Evolutionary conservation across 2,797 vertebrate species (phyloP).

Genomic region (Acrocephalus scirpaceus): DNA sequence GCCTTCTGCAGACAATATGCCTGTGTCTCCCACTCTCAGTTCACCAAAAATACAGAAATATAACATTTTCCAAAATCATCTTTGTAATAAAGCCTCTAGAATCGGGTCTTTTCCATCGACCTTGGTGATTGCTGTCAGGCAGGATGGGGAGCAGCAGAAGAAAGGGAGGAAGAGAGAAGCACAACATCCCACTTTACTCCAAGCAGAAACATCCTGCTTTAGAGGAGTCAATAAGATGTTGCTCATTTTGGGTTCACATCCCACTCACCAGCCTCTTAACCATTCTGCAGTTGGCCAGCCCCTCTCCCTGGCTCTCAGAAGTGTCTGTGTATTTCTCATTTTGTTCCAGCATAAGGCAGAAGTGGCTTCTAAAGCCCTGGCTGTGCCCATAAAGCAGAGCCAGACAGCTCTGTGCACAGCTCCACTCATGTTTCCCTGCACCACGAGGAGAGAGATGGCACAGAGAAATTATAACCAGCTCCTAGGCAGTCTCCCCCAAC

Average conservation of each 20-base stretch:
- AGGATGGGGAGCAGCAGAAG: neutral
- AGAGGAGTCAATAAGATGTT: neutral
- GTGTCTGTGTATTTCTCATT: neutral
- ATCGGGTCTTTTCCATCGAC: neutral
- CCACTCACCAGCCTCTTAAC: neutral
- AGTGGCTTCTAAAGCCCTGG: neutral
- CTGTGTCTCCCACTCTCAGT: neutral
- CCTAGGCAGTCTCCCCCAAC: neutral
- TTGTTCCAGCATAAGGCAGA: neutral
- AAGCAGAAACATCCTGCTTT: neutral
- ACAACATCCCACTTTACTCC: neutral
- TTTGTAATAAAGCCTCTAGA: neutral
- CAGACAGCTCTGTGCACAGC: neutral
- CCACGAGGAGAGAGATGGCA: rapidly evolving
- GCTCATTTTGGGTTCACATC: neutral
- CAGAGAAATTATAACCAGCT: neutral
- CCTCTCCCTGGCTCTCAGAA: neutral
- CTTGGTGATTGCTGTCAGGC: neutral
- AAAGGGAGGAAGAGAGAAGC: neutral
- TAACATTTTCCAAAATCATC: neutral
- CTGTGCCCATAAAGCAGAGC: neutral
- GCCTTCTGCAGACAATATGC: neutral
- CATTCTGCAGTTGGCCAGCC: neutral
- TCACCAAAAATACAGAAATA: neutral
- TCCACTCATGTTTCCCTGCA: neutral